Conservation (phyloP, 2,888 invertebrate species). For the Microplitis deprimator region DNA sequence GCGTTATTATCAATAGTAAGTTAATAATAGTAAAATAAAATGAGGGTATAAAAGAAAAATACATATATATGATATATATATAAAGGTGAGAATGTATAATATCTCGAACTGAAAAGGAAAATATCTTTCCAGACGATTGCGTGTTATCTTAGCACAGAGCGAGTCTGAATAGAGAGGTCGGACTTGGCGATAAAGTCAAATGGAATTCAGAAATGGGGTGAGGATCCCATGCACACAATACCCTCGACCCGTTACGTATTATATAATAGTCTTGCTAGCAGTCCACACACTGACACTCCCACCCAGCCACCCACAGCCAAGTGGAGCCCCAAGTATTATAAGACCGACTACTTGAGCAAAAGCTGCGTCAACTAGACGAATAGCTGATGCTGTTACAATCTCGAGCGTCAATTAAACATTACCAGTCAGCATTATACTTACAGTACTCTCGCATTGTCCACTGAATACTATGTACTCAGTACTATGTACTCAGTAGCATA, state of each 20-base stretch:
- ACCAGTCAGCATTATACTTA: background rate
- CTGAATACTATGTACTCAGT: too few relatives aligned
- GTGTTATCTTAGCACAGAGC: background rate
- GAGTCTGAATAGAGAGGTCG: background rate
- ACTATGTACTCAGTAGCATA: too few relatives aligned
- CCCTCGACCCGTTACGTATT: background rate
- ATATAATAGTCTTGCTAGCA: too few relatives aligned
- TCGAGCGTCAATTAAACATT: background rate
- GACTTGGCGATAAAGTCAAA: background rate
- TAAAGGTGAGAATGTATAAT: slow-evolving; percentile 1
- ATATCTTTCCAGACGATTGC: slow-evolving; percentile 1
- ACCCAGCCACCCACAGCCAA: background rate
- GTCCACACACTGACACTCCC: background rate
- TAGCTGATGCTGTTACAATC: slow-evolving; percentile 5
- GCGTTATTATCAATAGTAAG: background rate
- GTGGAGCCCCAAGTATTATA: background rate
- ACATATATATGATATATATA: background rate
- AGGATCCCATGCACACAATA: background rate
- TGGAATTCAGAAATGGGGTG: background rate
- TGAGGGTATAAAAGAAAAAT: background rate
- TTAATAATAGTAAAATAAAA: background rate
- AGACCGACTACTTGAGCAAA: slow-evolving; percentile 10
- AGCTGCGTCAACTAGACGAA: slow-evolving; percentile 20
- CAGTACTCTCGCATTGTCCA: too few relatives aligned
- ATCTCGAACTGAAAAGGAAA: background rate